Percentiles rank a stretch among this genome's conserved stretches.
Evolutionary conservation across 2,797 vertebrate species (phyloP).

Genomic region (Microhierax caerulescens): DNA sequence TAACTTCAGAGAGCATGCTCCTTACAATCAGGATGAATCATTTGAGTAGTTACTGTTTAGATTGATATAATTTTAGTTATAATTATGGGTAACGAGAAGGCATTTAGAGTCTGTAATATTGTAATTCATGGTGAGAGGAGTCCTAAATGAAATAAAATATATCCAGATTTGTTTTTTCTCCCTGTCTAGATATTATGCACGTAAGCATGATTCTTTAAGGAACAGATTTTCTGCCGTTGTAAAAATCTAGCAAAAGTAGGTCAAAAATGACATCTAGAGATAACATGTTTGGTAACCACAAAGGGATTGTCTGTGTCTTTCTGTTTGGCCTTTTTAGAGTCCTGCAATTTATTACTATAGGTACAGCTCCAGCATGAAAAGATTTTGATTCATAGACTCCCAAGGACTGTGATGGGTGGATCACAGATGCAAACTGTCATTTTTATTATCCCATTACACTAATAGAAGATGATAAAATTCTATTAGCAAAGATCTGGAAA

Average conservation of each 20-base stretch:
- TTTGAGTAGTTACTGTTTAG: slow-evolving; percentile 68
- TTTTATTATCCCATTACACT: background rate
- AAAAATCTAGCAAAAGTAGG: slow-evolving; percentile 47
- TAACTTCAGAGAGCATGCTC: slow-evolving; percentile 11
- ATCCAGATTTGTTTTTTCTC: slow-evolving; percentile 22
- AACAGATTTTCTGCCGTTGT: slow-evolving; percentile 48
- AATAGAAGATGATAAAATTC: background rate
- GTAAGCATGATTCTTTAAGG: background rate
- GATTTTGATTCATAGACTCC: background rate
- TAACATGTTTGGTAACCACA: slow-evolving; percentile 10
- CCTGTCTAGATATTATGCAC: background rate
- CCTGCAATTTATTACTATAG: background rate
- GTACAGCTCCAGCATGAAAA: background rate
- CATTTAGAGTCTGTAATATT: slow-evolving; percentile 64
- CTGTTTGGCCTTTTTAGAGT: background rate
- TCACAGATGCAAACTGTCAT: background rate
- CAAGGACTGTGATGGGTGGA: background rate
- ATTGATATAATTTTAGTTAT: slow-evolving; percentile 73
- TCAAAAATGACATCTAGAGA: slow-evolving; percentile 51
- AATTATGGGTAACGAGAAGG: slow-evolving; percentile 74
- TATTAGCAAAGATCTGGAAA: background rate
- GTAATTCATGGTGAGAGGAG: slow-evolving; percentile 62
- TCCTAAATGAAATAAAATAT: slow-evolving; percentile 51
- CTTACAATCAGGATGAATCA: slow-evolving; percentile 61
- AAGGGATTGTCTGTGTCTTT: background rate